Base-by-base conservation (phyloP, 2,113 vertebrate genomes). In the Mustela nigripes region DNA sequence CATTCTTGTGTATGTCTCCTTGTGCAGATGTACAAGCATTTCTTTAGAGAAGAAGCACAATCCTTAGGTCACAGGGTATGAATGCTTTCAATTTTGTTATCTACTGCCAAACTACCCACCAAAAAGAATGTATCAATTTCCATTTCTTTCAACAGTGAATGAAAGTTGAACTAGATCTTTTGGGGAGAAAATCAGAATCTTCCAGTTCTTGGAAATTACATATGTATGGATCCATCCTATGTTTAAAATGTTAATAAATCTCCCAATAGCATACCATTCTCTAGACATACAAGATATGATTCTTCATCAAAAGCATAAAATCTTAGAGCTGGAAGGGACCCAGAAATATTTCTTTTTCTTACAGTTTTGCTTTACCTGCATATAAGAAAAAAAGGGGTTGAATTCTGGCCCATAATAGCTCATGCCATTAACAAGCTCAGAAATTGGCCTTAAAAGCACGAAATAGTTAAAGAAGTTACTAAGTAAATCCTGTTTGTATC, bases 401-500 rank as follows among this genome's bases (percentile, higher is more conserved):
- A 93, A 97, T 96, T 95, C 24, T 91, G 69, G 60, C 65, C 83
- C 24, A 85, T 84, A 92, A 95, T 90, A 93, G 50, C 56, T 87
- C 31, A 81, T 84, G 58, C 80, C 63, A 90, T 95, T 93, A 89
- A 91, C 31, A 84, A 42, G 69, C 69, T 91, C 42, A 90, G 94
- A 96, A 83, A 96, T 26, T 95, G 67, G 8, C 74, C 87, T 84
- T 97, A 96, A 96, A 96, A 92, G 67, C 79, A 95, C 21, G 94
- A 84, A 97, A 94, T 74, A 96, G 67, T 91, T 96, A 98, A 93
- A 69, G 69, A 85, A 90, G 5, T 92, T 83, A 11, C 42, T 97
- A 78, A 97, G 83, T 96, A 94, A 96, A 96, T 92, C 90, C 36
- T 94, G 28, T 96, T 94, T 97, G 7, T 92, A 81, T 95, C 81